phyloP scores from a whole-genome alignment of 2,888 invertebrate genomes.

The Apeira syringaria region DNA sequence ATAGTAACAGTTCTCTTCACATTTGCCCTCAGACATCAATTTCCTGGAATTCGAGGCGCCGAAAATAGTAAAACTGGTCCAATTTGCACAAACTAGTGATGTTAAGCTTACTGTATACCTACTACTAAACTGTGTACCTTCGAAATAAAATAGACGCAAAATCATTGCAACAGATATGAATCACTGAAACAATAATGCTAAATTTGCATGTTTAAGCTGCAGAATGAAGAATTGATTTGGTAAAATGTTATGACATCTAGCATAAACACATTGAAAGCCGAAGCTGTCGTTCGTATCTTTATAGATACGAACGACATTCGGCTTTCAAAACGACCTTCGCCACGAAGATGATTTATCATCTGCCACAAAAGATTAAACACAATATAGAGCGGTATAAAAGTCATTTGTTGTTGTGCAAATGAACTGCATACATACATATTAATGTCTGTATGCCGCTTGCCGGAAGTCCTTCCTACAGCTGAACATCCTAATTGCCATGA shows the following conservation, averaged over 20 bases:
- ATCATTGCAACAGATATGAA: background rate
- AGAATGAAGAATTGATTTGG: background rate
- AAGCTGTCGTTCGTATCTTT: too few relatives aligned
- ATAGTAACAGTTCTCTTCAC: slow-evolving; percentile 1
- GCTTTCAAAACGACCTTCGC: slow-evolving; percentile 24
- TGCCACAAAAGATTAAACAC: slow-evolving; percentile 22
- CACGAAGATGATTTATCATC: slow-evolving; percentile 28
- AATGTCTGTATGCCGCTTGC: slow-evolving; percentile 35
- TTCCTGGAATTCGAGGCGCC: too few relatives aligned
- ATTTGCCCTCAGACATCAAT: too few relatives aligned
- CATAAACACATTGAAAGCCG: slow-evolving; percentile 11
- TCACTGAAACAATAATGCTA: background rate
- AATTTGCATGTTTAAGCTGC: too few relatives aligned
- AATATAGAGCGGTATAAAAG: slow-evolving; percentile 24
- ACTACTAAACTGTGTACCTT: too few relatives aligned
- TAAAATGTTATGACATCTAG: slow-evolving; percentile 10
- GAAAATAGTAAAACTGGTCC: too few relatives aligned
- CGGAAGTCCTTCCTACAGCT: slow-evolving; percentile 59
- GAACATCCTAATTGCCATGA: slow-evolving; percentile 50
- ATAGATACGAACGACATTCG: slow-evolving; percentile 24
- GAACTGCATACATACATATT: slow-evolving; percentile 35
- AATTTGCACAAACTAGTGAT: too few relatives aligned
- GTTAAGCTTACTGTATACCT: too few relatives aligned
- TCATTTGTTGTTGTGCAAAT: slow-evolving; percentile 28
- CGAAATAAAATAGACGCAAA: too few relatives aligned